phyloP scores from a whole-genome alignment of 2,797 vertebrate genomes.

The Eulemur mongoz region DNA sequence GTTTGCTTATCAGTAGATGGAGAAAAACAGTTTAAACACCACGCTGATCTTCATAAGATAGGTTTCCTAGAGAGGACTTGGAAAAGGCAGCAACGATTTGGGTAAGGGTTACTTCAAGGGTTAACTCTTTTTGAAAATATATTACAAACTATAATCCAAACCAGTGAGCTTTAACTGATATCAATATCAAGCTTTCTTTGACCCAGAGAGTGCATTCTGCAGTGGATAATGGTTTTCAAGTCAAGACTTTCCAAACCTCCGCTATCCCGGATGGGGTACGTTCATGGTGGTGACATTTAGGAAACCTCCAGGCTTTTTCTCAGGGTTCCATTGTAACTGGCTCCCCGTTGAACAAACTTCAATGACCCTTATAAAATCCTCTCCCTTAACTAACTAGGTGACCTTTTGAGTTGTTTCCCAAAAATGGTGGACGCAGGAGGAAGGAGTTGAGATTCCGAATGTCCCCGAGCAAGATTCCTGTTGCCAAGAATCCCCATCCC shows the following conservation, averaged over 20 bases:
- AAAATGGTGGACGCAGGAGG: neutral
- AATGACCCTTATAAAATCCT: neutral
- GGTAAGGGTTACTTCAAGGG: neutral
- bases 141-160: neutral
- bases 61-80: neutral
- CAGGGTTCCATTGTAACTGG: neutral
- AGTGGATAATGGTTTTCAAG: neutral
- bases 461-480: neutral
- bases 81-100: neutral
- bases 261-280: neutral
- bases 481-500: neutral
- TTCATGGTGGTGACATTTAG: neutral
- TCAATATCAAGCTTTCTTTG: neutral
- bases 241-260: neutral
- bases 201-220: neutral
- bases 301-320: neutral
- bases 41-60: neutral
- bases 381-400: neutral
- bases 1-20: neutral
- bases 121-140: neutral
- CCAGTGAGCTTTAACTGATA: neutral
- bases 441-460: neutral
- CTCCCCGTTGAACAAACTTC: neutral
- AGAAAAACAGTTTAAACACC: neutral
- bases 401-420: neutral